phyloP scores from a whole-genome alignment of 1,140 invertebrate genomes.

The Drosophila trapezifrons region DNA sequence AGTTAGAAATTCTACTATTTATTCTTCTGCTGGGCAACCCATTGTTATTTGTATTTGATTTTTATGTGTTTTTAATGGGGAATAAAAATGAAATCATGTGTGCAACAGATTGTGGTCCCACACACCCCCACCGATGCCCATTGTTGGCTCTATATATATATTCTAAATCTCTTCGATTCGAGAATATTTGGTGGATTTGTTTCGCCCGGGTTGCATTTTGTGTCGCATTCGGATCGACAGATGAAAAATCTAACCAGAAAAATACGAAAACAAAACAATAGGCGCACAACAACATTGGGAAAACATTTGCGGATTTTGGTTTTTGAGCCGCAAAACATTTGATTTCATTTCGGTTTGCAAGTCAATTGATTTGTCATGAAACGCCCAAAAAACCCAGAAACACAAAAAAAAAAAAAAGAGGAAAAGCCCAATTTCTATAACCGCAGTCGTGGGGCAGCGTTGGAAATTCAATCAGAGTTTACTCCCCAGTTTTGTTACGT shows the following conservation, averaged over 20 bases:
- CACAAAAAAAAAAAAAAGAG: background rate
- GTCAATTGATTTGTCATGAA: constrained; percentile 73
- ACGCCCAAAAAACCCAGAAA: constrained; percentile 7
- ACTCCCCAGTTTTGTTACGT: constrained; percentile 45
- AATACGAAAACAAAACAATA: background rate
- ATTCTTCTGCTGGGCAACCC: constrained; percentile 27
- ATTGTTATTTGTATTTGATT: constrained; percentile 69
- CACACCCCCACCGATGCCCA: constrained; percentile 3
- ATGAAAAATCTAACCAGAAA: constrained; percentile 8
- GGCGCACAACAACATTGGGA: constrained; percentile 31
- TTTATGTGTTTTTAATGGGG: constrained; percentile 81
- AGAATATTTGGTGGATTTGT: constrained; percentile 61
- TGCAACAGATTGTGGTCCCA: constrained; percentile 76
- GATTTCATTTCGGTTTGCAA: constrained; percentile 67
- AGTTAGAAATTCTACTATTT: constrained; percentile 28
- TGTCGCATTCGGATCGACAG: constrained; percentile 31
- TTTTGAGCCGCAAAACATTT: constrained; percentile 71
- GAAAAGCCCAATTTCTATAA: constrained; percentile 12
- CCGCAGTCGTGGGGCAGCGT: constrained; percentile 15
- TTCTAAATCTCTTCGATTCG: constrained; percentile 36
- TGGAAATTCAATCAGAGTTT: constrained; percentile 73
- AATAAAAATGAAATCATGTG: constrained; percentile 83
- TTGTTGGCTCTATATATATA: background rate
- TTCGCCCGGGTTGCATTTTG: constrained; percentile 26
- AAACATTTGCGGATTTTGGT: constrained; percentile 63